Conservation (phyloP, 2,888 invertebrate species). For the Aproaerema taeniolella region DNA sequence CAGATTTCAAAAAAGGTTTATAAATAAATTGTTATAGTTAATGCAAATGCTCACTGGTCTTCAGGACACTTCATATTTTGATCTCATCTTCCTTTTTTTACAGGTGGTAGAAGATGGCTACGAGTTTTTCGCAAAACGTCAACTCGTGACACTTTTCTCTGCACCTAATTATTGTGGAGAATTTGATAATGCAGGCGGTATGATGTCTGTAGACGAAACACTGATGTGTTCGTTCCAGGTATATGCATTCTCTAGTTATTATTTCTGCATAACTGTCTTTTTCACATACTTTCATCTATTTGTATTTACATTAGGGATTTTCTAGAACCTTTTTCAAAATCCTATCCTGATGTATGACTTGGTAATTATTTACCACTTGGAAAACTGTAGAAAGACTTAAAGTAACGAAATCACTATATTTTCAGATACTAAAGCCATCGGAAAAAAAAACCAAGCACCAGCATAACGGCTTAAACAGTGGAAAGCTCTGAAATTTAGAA, state of each 20-base stretch:
- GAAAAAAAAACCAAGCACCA: slow-evolving; percentile 99
- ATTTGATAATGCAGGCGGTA: slow-evolving; percentile 99
- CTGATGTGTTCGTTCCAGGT: slow-evolving; percentile 99
- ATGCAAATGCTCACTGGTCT: too few relatives aligned
- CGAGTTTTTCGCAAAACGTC: slow-evolving; percentile 99
- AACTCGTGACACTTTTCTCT: slow-evolving; percentile 98
- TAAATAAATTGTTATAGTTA: too few relatives aligned
- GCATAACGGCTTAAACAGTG: slow-evolving; percentile 92
- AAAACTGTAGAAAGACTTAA: too few relatives aligned
- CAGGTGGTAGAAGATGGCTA: slow-evolving; percentile 99
- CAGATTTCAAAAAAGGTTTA: too few relatives aligned
- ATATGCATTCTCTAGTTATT: slow-evolving; percentile 12
- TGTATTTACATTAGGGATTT: not conserved
- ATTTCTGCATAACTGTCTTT: not conserved
- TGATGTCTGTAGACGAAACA: slow-evolving; percentile 99
- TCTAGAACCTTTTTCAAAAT: too few relatives aligned
- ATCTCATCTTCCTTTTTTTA: too few relatives aligned
- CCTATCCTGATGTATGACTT: too few relatives aligned
- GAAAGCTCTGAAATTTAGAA: slow-evolving; percentile 31
- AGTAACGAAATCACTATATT: slow-evolving; percentile 5
- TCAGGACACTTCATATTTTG: too few relatives aligned
- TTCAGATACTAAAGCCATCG: slow-evolving; percentile 21
- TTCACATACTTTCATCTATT: not conserved
- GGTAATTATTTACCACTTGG: too few relatives aligned
- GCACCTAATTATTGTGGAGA: slow-evolving; percentile 99